phyloP scores from a whole-genome alignment of 2,797 vertebrate genomes.

The Micromesistius poutassou region DNA sequence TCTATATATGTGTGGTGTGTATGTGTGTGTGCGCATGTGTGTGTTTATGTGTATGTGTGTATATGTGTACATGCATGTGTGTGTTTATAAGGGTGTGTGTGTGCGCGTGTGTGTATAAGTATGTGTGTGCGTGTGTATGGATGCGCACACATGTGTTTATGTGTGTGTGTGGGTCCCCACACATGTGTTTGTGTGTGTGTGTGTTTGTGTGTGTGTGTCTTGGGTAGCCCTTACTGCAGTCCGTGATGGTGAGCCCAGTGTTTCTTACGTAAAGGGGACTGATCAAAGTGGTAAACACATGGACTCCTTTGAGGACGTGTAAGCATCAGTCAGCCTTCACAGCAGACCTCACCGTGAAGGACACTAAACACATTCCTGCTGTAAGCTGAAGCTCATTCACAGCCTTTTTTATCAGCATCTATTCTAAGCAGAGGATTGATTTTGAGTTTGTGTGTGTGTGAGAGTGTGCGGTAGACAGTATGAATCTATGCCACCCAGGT shows the following conservation, averaged over 20 bases:
- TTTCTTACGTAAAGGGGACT: neutral
- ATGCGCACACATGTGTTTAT: neutral
- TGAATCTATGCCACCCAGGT: neutral
- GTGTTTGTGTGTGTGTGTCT: neutral
- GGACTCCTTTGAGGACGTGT: neutral
- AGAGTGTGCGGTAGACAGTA: neutral
- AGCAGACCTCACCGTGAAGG: neutral
- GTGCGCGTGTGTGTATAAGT: too few species aligned
- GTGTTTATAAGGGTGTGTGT: neutral
- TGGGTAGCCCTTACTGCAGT: neutral
- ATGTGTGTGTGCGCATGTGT: neutral
- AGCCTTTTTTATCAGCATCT: neutral
- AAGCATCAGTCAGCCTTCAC: neutral
- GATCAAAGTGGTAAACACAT: neutral
- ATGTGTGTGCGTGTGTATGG: neutral
- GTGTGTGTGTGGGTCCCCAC: neutral
- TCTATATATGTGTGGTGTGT: neutral
- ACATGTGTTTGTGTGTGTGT: neutral
- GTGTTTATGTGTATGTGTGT: neutral
- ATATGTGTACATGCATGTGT: neutral
- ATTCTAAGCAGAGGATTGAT: neutral
- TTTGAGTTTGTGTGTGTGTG: neutral
- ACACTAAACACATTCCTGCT: neutral
- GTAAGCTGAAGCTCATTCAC: neutral
- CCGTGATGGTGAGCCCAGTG: neutral